Base-by-base conservation (phyloP, 1,140 invertebrate genomes). In the Luehdorfia chinensis region DNA sequence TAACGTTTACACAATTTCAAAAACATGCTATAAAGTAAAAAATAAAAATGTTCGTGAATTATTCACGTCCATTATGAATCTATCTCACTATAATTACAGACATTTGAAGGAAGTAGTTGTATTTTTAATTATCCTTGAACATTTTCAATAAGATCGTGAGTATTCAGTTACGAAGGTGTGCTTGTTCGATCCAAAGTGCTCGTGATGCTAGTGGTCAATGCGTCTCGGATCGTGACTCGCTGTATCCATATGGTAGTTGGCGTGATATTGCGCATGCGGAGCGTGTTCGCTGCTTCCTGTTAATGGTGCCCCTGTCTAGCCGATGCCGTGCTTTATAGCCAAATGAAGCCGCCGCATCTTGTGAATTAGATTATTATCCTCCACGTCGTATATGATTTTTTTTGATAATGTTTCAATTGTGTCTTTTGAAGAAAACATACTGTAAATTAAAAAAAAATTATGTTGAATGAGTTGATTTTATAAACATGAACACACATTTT, bases 221-320 rank as follows among this genome's bases (percentile, higher is more conserved):
- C 55, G 49, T 55, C 49, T 50, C 37, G 12, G 45, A 39, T 51
- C 51, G 51, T 62, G 59, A 62, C 51, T 57, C 32, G 50, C 61
- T 33, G 51, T 56, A 57, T 53, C 62, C 57, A 59, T 28, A 49
- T 55, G 46, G 52, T 21, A 6, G 19, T 6, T 21, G 19, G 19
- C 44, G 30, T 37, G 32, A 43, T 56, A 71, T 79, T 77, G 69
- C 61, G 66, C 66, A 83, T 83, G 75, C 78, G 58, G 66, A 55
- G 50, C 64, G 59, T 67, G 74, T 59, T 34, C 34, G 44, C 33
- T 41, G 70, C 68, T 83, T 83, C 78, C 78, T 83, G 75, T 69
- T 76, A 76, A 81, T 78, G 71, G 67, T 66, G 51, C 65, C 52
- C 61, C 71, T 60, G 58, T 55, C 53, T 46, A 47, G 25, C 45